Evolutionary conservation across 2,888 invertebrate genomes (phyloP).

Genomic region (Lymantria monacha): DNA sequence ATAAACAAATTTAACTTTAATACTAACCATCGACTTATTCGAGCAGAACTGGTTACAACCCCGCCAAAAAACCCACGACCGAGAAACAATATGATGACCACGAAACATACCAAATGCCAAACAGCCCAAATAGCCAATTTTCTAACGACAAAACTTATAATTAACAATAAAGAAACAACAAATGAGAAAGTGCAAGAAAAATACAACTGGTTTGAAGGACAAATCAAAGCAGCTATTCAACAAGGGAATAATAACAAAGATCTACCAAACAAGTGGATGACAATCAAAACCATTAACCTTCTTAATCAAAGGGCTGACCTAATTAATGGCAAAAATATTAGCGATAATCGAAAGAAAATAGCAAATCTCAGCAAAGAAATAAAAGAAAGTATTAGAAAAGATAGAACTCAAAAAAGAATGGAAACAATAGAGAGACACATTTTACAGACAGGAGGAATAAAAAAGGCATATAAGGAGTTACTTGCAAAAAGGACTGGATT

Average conservation of each 20-base stretch:
- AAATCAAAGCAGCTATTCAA: conserved; percentile 4
- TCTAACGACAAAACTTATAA: not conserved
- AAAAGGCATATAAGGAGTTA: not conserved
- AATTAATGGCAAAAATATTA: not conserved
- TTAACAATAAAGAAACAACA: not conserved
- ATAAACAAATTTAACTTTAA: conserved; percentile 2
- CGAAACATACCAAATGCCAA: not conserved
- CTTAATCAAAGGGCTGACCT: not conserved
- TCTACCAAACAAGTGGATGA: not conserved
- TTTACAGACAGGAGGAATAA: not conserved
- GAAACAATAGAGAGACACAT: conserved; percentile 11
- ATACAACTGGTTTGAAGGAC: conserved; percentile 1
- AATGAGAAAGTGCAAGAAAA: not conserved
- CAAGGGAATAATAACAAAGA: not conserved
- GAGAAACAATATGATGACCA: not conserved
- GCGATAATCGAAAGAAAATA: not conserved
- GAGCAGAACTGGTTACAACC: conserved; percentile 13
- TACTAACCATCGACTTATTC: conserved; percentile 7
- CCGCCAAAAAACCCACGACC: not conserved
- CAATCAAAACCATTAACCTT: not conserved
- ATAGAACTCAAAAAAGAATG: not conserved
- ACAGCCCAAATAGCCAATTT: not conserved
- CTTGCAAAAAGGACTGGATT: not conserved
- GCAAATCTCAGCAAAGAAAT: not conserved
- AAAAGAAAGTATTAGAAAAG: not conserved